Evolutionary conservation across 2,888 invertebrate genomes (phyloP).

Genomic region (Cheilosia soror): DNA sequence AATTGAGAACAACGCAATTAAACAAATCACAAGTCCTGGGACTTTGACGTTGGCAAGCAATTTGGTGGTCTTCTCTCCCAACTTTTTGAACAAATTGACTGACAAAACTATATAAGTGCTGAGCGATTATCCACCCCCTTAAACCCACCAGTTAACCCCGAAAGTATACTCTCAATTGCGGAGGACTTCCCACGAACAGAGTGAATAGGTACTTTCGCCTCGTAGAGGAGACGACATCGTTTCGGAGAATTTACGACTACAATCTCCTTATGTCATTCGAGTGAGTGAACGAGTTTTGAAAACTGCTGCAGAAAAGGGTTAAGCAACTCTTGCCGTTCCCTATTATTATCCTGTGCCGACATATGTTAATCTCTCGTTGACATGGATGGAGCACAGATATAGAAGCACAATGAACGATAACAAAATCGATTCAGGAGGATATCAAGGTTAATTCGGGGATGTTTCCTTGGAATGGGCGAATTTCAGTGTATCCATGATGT

Average conservation of each 20-base stretch:
- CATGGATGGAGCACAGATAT: conserved; percentile 31
- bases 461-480: conserved; percentile 26
- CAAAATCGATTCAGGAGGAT: conserved; percentile 10
- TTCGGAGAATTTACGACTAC: conserved; percentile 61
- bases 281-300: conserved; percentile 42
- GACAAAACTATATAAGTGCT: conserved; percentile 23
- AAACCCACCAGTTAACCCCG: conserved; percentile 6
- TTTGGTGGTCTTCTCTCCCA: conserved; percentile 47
- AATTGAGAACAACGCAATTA: conserved; percentile 49
- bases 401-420: conserved; percentile 20
- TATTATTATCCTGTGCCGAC: conserved; percentile 56
- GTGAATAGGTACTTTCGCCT: neutral
- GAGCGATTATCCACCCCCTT: neutral
- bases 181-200: neutral
- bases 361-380: conserved; percentile 64
- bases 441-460: conserved; percentile 32
- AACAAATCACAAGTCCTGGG: conserved; percentile 66
- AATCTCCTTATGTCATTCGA: conserved; percentile 56
- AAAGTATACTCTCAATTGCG: neutral
- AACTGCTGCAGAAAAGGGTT: conserved; percentile 47
- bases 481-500: no score
- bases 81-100: conserved; percentile 50
- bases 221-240: conserved; percentile 15
- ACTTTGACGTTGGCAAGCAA: conserved; percentile 43
- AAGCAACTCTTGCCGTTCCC: conserved; percentile 27